These are phyloP conservation scores for Cydia splendana DNA, from an alignment of 1,140 invertebrate genomes.

Conservation along the genomic window DNA sequence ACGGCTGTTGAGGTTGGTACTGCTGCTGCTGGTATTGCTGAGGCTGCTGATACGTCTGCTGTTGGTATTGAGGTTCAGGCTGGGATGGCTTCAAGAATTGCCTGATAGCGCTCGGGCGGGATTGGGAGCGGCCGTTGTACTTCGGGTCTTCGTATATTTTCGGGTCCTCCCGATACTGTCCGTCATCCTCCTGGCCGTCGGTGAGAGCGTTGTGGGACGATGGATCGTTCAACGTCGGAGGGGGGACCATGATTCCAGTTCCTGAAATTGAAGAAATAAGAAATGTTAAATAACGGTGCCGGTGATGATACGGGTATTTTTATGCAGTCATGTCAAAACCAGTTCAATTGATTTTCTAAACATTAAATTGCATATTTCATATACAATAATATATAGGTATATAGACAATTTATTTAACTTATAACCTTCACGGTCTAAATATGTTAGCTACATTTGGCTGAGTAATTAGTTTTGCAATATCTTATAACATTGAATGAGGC, in stretches of 20 bases:
- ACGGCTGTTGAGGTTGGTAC: slow-evolving; percentile 51
- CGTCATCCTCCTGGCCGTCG: slow-evolving; percentile 87
- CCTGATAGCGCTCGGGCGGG: slow-evolving; percentile 54
- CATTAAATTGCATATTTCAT: neutral
- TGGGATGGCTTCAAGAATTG: slow-evolving; percentile 66
- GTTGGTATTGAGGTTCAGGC: slow-evolving; percentile 47
- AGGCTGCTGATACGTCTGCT: slow-evolving; percentile 39
- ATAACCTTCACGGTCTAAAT: slow-evolving; percentile 14
- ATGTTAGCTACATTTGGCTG: neutral
- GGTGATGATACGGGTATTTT: too few relatives aligned
- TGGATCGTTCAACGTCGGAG: slow-evolving; percentile 82
- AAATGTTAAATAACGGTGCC: too few relatives aligned
- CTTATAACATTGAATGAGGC: neutral
- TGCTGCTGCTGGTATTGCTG: slow-evolving; percentile 47
- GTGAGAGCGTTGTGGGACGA: slow-evolving; percentile 73
- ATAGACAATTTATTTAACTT: neutral
- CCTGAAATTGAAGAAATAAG: slow-evolving; percentile 72
- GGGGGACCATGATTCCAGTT: slow-evolving; percentile 88
- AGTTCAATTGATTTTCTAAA: too few relatives aligned
- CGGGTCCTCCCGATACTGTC: slow-evolving; percentile 90
- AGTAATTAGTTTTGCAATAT: slow-evolving; percentile 7
- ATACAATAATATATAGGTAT: neutral
- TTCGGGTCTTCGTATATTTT: slow-evolving; percentile 87
- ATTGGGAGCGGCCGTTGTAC: slow-evolving; percentile 81
- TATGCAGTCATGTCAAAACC: too few relatives aligned